Evolutionary conservation across 2,888 invertebrate species (phyloP).

Genomic region (Craniophora ligustri): DNA sequence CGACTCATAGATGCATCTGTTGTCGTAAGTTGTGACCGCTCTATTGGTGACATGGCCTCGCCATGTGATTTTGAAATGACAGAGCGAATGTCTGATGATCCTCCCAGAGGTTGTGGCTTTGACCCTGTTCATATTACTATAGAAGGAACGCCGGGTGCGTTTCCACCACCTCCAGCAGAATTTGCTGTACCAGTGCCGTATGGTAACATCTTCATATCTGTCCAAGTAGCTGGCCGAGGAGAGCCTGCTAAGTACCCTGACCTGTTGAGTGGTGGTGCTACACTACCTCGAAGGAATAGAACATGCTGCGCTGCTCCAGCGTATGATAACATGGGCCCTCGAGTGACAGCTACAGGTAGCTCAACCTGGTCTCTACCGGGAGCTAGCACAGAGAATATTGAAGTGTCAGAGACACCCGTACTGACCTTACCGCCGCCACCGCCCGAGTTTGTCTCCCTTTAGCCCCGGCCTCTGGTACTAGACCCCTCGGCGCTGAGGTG

Average conservation of each 20-base stretch:
- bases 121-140: constrained; percentile 90
- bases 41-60: constrained; percentile 90
- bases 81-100: constrained; percentile 79
- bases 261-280: constrained; percentile 88
- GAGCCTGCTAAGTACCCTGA: constrained; percentile 91
- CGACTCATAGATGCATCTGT: constrained; percentile 94
- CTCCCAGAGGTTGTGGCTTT: constrained; percentile 83
- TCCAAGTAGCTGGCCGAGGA: constrained; percentile 90
- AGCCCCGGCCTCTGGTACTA: constrained; percentile 85
- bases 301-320: constrained; percentile 89
- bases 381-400: constrained; percentile 76
- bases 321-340: constrained; percentile 97
- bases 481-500: constrained; percentile 83
- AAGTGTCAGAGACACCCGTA: constrained; percentile 80
- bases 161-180: constrained; percentile 86
- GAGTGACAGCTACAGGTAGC: constrained; percentile 96
- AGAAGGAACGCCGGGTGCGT: constrained; percentile 86
- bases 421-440: constrained; percentile 88
- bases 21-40: constrained; percentile 89
- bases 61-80: constrained; percentile 87
- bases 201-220: constrained; percentile 95
- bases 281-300: constrained; percentile 84
- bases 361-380: constrained; percentile 94
- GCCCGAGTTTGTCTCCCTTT: constrained; percentile 85
- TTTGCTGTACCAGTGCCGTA: constrained; percentile 87